A percentile compares a stretch with the other conserved stretches of the same genome.
Evolutionary conservation across 2,888 invertebrate genomes (phyloP).

Genomic region (Caenorhabditis drosophilae): DNA sequence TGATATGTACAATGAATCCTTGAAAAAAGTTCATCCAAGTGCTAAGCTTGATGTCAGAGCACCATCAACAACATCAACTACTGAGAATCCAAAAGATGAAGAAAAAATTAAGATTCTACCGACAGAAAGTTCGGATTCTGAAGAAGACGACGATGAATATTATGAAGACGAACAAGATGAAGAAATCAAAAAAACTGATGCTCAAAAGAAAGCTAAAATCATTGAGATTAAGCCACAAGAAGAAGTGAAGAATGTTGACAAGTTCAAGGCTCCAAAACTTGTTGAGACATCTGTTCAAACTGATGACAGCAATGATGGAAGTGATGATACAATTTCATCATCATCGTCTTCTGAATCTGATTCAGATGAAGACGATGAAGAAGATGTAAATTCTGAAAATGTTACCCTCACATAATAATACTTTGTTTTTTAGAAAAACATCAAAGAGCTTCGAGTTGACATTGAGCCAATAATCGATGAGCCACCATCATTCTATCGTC

Average conservation of each 20-base stretch:
- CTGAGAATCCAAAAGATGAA: constrained; percentile 31
- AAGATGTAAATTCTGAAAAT: constrained; percentile 8
- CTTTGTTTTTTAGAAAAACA: constrained; percentile 29
- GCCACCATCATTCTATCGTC: constrained; percentile 55
- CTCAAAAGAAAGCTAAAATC: constrained; percentile 40
- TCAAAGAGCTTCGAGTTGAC: constrained; percentile 54
- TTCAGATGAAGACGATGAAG: constrained; percentile 56
- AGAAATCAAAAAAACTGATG: constrained; percentile 44
- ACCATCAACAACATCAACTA: constrained; percentile 38
- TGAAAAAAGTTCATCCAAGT: constrained; percentile 9
- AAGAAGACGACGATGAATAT: constrained; percentile 57
- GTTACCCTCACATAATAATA: neutral
- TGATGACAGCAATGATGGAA: constrained; percentile 53
- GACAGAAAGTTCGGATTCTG: constrained; percentile 45
- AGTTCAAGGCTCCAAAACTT: constrained; percentile 28
- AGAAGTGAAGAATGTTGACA: constrained; percentile 25
- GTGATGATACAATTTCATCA: constrained; percentile 42
- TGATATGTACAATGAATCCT: constrained; percentile 45
- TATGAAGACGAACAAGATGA: constrained; percentile 61
- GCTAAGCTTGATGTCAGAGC: constrained; percentile 46
- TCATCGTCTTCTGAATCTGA: constrained; percentile 33
- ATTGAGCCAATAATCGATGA: constrained; percentile 66
- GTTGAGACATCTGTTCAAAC: constrained; percentile 42
- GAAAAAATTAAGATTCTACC: constrained; percentile 33
- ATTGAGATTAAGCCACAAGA: constrained; percentile 42